These are phyloP conservation scores for Vanessa cardui DNA, from an alignment of 2,888 invertebrate species.

Conservation along the genomic window DNA sequence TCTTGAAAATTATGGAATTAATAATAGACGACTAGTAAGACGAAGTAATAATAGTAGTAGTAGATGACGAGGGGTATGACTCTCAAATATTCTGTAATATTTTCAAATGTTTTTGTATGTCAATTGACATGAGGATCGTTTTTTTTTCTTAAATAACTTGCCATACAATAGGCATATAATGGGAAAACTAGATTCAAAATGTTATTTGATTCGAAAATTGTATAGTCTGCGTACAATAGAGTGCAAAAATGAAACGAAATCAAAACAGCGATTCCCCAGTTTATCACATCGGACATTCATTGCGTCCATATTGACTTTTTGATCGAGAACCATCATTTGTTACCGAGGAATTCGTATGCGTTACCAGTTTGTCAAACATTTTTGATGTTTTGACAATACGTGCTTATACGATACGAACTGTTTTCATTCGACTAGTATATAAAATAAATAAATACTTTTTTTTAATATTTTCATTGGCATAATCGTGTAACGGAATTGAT, in stretches of 20 bases:
- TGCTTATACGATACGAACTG: not conserved
- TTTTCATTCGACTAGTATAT: too few relatives aligned
- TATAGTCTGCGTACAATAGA: not conserved
- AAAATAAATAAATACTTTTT: not conserved
- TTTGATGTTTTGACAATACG: constrained; percentile 5
- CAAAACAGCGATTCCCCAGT: constrained; percentile 35
- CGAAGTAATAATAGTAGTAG: too few relatives aligned
- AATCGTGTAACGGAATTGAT: too few relatives aligned
- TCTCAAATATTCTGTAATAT: too few relatives aligned
- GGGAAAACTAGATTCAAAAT: not conserved
- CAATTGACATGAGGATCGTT: too few relatives aligned
- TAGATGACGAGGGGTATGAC: too few relatives aligned
- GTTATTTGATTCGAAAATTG: not conserved
- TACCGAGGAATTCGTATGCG: constrained; percentile 38
- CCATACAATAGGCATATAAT: not conserved
- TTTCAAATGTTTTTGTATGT: too few relatives aligned
- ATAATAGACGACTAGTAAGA: too few relatives aligned
- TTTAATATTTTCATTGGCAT: not conserved
- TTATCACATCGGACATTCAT: constrained; percentile 55
- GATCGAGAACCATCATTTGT: constrained; percentile 68
- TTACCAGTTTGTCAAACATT: constrained; percentile 18
- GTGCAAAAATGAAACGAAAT: constrained; percentile 9
- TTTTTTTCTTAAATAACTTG: too few relatives aligned
- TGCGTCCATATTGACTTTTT: constrained; percentile 59
- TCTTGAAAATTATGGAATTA: too few relatives aligned